These are phyloP conservation scores for Eurytoma californica DNA, from an alignment of 2,888 invertebrate species.

Conservation along the genomic window DNA sequence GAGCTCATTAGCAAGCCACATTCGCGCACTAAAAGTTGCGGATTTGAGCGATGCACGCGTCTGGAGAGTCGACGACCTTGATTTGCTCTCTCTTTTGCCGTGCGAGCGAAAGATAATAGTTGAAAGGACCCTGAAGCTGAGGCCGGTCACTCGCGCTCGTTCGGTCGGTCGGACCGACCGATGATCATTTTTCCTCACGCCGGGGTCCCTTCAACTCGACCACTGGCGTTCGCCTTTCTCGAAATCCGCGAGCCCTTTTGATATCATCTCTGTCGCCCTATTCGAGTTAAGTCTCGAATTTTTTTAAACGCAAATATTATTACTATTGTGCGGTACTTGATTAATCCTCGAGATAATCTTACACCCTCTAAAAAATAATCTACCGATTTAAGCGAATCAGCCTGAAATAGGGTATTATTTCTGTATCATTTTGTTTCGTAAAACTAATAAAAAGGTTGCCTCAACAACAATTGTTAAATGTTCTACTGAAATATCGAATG, in stretches of 20 bases:
- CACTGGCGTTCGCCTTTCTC: neutral
- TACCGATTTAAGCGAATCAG: too few relatives aligned
- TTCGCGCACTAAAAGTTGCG: neutral
- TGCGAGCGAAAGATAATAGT: slow-evolving; percentile 63
- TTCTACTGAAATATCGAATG: slow-evolving; percentile 4
- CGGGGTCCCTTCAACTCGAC: slow-evolving; percentile 1
- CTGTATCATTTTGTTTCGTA: too few relatives aligned
- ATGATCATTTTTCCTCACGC: slow-evolving; percentile 52
- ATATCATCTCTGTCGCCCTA: too few relatives aligned
- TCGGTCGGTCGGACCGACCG: neutral
- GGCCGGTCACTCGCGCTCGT: slow-evolving; percentile 62
- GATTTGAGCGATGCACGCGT: slow-evolving; percentile 11
- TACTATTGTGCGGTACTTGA: too few relatives aligned
- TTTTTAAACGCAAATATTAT: too few relatives aligned
- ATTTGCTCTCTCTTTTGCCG: slow-evolving; percentile 52
- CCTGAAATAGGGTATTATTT: too few relatives aligned
- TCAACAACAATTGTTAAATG: neutral
- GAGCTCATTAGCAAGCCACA: neutral
- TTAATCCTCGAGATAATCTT: too few relatives aligned
- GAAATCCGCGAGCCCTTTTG: neutral
- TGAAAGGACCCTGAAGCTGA: slow-evolving; percentile 67
- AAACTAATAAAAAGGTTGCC: too few relatives aligned
- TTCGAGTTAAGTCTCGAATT: too few relatives aligned
- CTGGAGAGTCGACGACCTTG: neutral
- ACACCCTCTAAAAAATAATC: too few relatives aligned